Evolutionary conservation across 1,140 invertebrate species (phyloP).

Genomic region (Drosophila ogumai): DNA sequence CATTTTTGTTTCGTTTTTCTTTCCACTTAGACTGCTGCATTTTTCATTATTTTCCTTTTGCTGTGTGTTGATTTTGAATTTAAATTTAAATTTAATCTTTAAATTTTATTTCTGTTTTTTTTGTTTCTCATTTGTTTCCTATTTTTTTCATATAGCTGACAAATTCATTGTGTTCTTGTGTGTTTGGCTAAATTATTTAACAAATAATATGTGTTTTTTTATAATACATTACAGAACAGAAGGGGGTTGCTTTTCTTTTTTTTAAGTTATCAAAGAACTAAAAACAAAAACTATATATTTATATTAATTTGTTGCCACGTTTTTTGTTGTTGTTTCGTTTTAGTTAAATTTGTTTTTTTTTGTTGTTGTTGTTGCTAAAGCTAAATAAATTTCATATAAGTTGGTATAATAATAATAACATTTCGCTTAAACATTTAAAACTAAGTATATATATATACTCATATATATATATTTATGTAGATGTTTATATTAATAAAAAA

Average conservation of each 20-base stretch:
- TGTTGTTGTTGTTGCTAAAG: constrained; percentile 65
- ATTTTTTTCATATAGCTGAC: constrained; percentile 69
- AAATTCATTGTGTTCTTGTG: constrained; percentile 82
- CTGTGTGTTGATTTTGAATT: constrained; percentile 42
- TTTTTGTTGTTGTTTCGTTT: constrained; percentile 54
- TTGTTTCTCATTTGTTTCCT: not conserved
- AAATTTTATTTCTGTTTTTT: constrained; percentile 5
- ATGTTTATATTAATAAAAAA: constrained; percentile 40
- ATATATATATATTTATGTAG: constrained; percentile 26
- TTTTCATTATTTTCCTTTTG: constrained; percentile 10
- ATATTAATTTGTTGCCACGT: constrained; percentile 76
- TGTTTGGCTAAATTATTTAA: constrained; percentile 35
- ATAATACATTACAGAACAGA: constrained; percentile 51
- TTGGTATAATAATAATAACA: constrained; percentile 81
- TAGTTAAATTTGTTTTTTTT: constrained; percentile 46
- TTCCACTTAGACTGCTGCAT: constrained; percentile 32
- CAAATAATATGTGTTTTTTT: constrained; percentile 38
- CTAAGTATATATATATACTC: constrained; percentile 44
- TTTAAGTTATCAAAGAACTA: constrained; percentile 43
- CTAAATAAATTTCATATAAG: constrained; percentile 81
- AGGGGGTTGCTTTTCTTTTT: not conserved
- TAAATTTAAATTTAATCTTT: constrained; percentile 42
- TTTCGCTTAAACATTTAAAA: constrained; percentile 71
- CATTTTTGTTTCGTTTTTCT: constrained; percentile 48
- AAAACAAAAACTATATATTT: constrained; percentile 60